Conservation (phyloP, 2,113 vertebrate genomes). For the Leptobrachium ailaonicum region DNA sequence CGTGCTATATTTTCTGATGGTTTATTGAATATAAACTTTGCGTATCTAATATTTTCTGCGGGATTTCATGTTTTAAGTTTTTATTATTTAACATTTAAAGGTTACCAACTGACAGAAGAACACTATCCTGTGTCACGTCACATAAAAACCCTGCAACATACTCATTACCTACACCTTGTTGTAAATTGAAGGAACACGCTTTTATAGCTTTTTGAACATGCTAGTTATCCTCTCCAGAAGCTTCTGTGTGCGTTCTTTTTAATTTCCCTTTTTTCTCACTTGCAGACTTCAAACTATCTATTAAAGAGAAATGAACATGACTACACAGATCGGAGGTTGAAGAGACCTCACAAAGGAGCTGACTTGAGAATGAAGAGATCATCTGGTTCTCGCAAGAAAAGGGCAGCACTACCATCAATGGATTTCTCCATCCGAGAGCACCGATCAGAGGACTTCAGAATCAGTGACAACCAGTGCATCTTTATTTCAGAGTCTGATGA, state of each 20-base stretch:
- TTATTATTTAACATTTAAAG: too few relatives aligned
- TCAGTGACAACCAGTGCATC: slow-evolving; percentile 74
- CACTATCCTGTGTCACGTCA: too few relatives aligned
- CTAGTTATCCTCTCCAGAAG: too few relatives aligned
- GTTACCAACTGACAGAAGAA: too few relatives aligned
- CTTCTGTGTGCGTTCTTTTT: background rate
- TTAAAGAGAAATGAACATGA: slow-evolving; percentile 70
- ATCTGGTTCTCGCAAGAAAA: slow-evolving; percentile 78
- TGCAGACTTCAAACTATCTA: slow-evolving; percentile 67
- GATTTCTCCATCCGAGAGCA: slow-evolving; percentile 64
- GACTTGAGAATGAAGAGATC: slow-evolving; percentile 76
- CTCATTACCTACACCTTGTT: too few relatives aligned
- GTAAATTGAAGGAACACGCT: too few relatives aligned
- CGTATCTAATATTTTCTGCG: too few relatives aligned
- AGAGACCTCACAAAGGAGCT: slow-evolving; percentile 80
- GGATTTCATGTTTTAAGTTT: too few relatives aligned
- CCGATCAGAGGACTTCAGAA: slow-evolving; percentile 61
- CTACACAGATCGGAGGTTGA: slow-evolving; percentile 66
- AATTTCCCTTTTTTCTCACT: too few relatives aligned
- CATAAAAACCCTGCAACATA: too few relatives aligned
- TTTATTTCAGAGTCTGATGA: slow-evolving; percentile 77
- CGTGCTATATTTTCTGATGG: background rate
- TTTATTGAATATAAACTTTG: too few relatives aligned
- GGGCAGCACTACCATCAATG: slow-evolving; percentile 71
- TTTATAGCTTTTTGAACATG: too few relatives aligned